Evolutionary conservation across 2,888 invertebrate genomes (phyloP).

Genomic region (Andrena haemorrhoa): DNA sequence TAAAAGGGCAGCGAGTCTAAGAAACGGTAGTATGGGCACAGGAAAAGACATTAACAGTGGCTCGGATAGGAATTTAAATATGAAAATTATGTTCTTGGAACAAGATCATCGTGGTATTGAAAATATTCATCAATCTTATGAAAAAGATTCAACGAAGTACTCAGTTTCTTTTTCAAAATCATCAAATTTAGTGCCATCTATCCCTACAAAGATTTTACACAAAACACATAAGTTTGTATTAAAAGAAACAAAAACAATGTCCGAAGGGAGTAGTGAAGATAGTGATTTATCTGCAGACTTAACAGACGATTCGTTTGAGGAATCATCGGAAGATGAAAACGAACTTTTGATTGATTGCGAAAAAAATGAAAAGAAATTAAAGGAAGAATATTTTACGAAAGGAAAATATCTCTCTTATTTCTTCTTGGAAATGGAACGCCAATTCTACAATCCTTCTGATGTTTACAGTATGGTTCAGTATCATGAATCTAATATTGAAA

Average conservation of each 20-base stretch:
- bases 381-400: conserved; percentile 80
- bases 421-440: conserved; percentile 81
- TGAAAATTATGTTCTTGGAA: conserved; percentile 64
- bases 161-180: conserved; percentile 13
- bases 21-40: neutral
- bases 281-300: conserved; percentile 77
- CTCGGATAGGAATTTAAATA: conserved; percentile 63
- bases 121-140: neutral
- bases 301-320: conserved; percentile 71
- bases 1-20: neutral
- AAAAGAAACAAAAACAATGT: conserved; percentile 59
- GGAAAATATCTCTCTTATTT: conserved; percentile 81
- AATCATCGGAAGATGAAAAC: conserved; percentile 75
- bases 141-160: conserved; percentile 13
- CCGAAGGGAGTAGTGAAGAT: conserved; percentile 75
- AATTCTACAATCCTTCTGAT: conserved; percentile 78
- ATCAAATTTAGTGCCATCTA: conserved; percentile 18
- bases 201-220: conserved; percentile 15
- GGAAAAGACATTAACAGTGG: conserved; percentile 16
- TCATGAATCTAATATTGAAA: conserved; percentile 70
- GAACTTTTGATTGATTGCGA: conserved; percentile 70
- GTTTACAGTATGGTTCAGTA: conserved; percentile 80
- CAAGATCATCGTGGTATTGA: conserved; percentile 12
- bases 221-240: conserved; percentile 57
- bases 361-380: conserved; percentile 69